Evolutionary conservation across 2,888 invertebrate genomes (phyloP).

Genomic region (Diadromus collaris): DNA sequence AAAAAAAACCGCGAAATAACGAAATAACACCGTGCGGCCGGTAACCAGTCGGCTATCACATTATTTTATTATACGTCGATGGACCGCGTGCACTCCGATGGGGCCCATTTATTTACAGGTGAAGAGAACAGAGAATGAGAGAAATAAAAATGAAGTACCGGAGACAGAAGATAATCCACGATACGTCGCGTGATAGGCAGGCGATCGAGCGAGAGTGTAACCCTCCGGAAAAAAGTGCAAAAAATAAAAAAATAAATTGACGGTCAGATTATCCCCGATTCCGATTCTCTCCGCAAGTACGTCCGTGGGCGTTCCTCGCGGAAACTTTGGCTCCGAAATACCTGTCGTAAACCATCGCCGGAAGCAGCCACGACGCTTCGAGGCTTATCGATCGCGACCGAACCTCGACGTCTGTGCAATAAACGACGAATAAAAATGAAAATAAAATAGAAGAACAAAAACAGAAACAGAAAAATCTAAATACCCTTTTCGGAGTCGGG

Average conservation of each 20-base stretch:
- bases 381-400: slow-evolving; percentile 37
- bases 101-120: not conserved
- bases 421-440: not conserved
- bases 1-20: not conserved
- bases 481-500: not conserved
- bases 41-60: slow-evolving; percentile 8
- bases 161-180: not conserved
- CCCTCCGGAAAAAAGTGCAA: slow-evolving; percentile 20
- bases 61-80: slow-evolving; percentile 21
- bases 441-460: not conserved
- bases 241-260: not conserved
- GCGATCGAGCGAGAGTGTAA: slow-evolving; percentile 17
- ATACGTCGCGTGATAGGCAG: not conserved
- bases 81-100: slow-evolving; percentile 49
- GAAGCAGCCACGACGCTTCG: slow-evolving; percentile 43
- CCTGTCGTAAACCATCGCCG: slow-evolving; percentile 36
- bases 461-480: slow-evolving; percentile 4
- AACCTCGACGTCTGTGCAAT: not conserved
- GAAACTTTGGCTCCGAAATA: slow-evolving; percentile 27
- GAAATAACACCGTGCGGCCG: slow-evolving; percentile 7
- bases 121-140: not conserved
- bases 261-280: slow-evolving; percentile 57
- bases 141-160: not conserved
- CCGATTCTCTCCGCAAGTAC: slow-evolving; percentile 41
- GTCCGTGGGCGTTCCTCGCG: slow-evolving; percentile 49